phyloP scores from a whole-genome alignment of 2,888 invertebrate species.

The Salticus scenicus region DNA sequence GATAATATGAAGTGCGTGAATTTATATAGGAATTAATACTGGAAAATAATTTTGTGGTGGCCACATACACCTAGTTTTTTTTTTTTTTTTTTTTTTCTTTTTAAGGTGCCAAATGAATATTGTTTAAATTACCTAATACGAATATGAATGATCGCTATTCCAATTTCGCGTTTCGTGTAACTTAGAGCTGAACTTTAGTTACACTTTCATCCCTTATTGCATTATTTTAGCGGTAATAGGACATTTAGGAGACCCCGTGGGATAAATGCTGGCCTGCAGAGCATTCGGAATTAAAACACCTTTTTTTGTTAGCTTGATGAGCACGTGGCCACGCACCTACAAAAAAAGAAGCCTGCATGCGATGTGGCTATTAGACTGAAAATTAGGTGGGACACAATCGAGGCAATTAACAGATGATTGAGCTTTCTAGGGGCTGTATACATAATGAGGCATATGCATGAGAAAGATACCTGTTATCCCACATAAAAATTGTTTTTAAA shows the following conservation, averaged over 20 bases:
- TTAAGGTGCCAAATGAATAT: too few species aligned
- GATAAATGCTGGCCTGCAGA: not conserved
- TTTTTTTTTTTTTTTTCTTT: too few species aligned
- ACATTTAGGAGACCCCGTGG: not conserved
- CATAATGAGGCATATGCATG: not conserved
- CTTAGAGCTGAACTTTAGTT: not conserved
- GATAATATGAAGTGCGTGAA: too few species aligned
- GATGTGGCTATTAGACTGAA: slow-evolving; percentile 34
- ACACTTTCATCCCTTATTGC: not conserved
- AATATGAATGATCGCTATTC: too few species aligned
- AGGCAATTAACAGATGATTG: slow-evolving; percentile 13
- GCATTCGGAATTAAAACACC: not conserved
- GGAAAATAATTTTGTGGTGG: too few species aligned
- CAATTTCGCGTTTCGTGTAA: not conserved
- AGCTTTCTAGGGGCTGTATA: not conserved
- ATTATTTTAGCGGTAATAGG: not conserved
- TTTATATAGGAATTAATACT: too few species aligned
- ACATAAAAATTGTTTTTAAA: too few species aligned
- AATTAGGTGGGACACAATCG: slow-evolving; percentile 2
- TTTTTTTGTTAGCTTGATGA: slow-evolving; percentile 2
- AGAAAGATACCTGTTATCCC: too few species aligned
- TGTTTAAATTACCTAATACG: too few species aligned
- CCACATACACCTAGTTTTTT: too few species aligned
- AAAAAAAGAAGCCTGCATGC: slow-evolving; percentile 41
- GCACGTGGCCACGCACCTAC: slow-evolving; percentile 40